Conservation (phyloP, 2,113 vertebrate genomes). For the Xyliphius kryptos region DNA sequence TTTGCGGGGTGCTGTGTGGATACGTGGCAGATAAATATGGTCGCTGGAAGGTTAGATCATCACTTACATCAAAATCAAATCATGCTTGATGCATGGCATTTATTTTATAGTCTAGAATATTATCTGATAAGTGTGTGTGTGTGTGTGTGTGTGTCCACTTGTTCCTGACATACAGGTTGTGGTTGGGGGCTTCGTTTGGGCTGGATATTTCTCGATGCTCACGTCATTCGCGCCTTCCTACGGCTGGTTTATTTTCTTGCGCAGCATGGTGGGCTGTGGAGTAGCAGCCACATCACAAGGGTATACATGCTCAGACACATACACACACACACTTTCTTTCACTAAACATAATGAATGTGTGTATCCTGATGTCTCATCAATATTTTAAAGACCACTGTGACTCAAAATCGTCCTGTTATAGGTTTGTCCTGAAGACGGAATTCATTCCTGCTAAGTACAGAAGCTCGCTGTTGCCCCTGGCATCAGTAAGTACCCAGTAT, state of each 20-base stretch:
- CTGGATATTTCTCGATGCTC: constrained; percentile 86
- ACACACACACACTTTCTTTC: too few species aligned
- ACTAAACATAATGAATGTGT: too few species aligned
- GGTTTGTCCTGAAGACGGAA: constrained; percentile 89
- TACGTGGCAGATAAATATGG: constrained; percentile 83
- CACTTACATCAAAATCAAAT: too few species aligned
- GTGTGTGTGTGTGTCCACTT: too few species aligned
- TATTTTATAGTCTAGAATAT: too few species aligned
- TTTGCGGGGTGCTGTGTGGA: constrained; percentile 79
- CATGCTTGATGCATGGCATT: too few species aligned
- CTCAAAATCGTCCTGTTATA: constrained; percentile 36
- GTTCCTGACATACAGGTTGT: constrained; percentile 64
- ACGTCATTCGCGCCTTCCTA: constrained; percentile 88
- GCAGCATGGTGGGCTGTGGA: constrained; percentile 86
- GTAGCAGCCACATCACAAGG: constrained; percentile 83
- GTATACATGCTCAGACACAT: too few species aligned
- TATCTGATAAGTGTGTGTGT: too few species aligned
- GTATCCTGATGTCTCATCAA: neutral
- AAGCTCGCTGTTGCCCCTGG: constrained; percentile 81
- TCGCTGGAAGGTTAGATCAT: constrained; percentile 79
- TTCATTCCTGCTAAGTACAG: constrained; percentile 84
- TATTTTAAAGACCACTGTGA: neutral
- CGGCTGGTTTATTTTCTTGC: constrained; percentile 87
- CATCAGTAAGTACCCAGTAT: constrained; percentile 69
- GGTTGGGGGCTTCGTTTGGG: constrained; percentile 82